Base-by-base conservation (phyloP, 2,113 vertebrate genomes). In the Stigmatopora argus region DNA sequence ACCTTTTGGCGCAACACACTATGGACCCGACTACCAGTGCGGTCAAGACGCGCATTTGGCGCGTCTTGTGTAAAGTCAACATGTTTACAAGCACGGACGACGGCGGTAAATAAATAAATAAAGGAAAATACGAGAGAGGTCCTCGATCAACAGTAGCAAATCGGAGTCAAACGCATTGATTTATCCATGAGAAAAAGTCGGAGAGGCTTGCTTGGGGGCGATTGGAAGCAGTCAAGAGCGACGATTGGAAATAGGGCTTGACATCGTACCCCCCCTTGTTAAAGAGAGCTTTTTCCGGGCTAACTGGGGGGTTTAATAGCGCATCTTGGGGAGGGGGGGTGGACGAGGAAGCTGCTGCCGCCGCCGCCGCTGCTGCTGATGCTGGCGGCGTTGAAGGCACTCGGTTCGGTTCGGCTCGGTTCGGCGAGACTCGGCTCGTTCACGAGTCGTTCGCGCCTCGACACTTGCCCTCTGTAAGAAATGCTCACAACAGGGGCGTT, bases 1-100 rank as follows among this genome's bases (percentile, higher is more conserved):
- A 89, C 87, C 85, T 89, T 77, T 83, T 86, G 19, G 87, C 87
- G 87, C 87, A 87, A 65, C 87, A 89, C 64, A 87, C 80, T 72
- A 89, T 89, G 51, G 87, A 85, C 53, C 83, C 87, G 58, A 87
- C 62, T 55, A 86, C 75, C 81, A 89, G 77, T 12, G 80, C 83
- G 66, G 85, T 84, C 4, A 89, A 71, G 66, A 83, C 80, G 80
- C 84, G 85, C 2, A 84, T 79, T 26, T 86, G 82, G 23, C 85
- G 84, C 17, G 78, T 52, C 72, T 66, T 63, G 64, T 26, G 77
- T 81, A 78, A 49, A 66, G 77, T 46, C 56, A 83, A 78, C 87
- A 89, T 86, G 72, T 75, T 72, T 65, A 62, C 69, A 64, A 65
- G 8, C 63, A 44, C 53, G 15, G 14, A 34, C 53, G 53, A 56